Evolutionary conservation across 2,113 vertebrate species (phyloP).

Genomic region (Galeopterus variegatus): DNA sequence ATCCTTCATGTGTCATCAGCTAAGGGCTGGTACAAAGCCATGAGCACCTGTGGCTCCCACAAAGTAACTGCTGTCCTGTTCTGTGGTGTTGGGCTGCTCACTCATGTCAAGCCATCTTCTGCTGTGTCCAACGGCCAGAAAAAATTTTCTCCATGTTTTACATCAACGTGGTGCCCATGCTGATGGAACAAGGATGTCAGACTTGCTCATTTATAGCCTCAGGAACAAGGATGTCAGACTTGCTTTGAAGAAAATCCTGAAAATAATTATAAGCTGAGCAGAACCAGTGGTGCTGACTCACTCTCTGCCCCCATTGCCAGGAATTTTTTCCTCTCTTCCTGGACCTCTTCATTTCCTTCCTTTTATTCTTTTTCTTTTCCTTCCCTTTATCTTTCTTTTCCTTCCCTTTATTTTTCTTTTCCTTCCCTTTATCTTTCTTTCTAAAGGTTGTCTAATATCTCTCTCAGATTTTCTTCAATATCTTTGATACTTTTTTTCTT

Average conservation of each 20-base stretch:
- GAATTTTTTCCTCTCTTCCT: not conserved
- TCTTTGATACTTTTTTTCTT: too few species aligned
- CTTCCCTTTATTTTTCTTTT: too few species aligned
- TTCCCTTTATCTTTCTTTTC: not conserved
- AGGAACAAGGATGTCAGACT: slow-evolving; percentile 75
- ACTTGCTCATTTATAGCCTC: slow-evolving; percentile 70
- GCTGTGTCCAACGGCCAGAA: not conserved
- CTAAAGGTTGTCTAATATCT: too few species aligned
- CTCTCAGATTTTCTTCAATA: too few species aligned
- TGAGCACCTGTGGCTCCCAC: slow-evolving; percentile 74
- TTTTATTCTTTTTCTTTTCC: too few species aligned
- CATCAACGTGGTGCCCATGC: slow-evolving; percentile 54
- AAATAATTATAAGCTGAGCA: not conserved
- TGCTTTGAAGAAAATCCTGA: slow-evolving; percentile 47
- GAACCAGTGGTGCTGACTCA: not conserved
- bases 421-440: too few species aligned
- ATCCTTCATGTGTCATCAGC: slow-evolving; percentile 60
- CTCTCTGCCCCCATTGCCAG: rapidly evolving
- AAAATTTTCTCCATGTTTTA: slow-evolving; percentile 68
- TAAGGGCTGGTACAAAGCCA: slow-evolving; percentile 69
- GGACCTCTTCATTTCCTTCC: not conserved
- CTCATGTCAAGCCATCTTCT: slow-evolving; percentile 40
- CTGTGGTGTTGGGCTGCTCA: slow-evolving; percentile 28
- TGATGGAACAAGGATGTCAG: too few species aligned
- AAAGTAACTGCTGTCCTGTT: slow-evolving; percentile 60